These are phyloP conservation scores for Megaceryle torquata DNA, from an alignment of 2,113 vertebrate species.

Conservation along the genomic window DNA sequence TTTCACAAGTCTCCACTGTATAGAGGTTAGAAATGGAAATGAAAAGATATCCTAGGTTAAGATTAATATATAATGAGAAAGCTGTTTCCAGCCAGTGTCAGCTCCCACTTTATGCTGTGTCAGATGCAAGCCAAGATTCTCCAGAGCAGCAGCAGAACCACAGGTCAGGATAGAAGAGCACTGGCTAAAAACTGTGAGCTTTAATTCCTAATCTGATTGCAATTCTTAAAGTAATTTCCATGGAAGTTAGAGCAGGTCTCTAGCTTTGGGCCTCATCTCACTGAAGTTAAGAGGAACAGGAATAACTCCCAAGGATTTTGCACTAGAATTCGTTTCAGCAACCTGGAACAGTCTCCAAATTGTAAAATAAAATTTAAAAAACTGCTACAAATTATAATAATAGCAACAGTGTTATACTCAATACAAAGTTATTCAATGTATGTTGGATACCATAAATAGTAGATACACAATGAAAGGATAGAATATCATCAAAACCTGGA, in stretches of 20 bases:
- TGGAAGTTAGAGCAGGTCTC: background rate
- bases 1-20: background rate
- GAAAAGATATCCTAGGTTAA: background rate
- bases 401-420: background rate
- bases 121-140: background rate
- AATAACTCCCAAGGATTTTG: background rate
- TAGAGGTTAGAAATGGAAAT: background rate
- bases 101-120: constrained; percentile 9
- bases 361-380: background rate
- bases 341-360: background rate
- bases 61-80: background rate
- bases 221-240: background rate
- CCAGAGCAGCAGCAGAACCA: background rate
- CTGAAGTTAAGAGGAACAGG: background rate
- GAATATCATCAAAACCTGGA: background rate
- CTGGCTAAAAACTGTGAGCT: background rate
- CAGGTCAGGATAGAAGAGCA: background rate
- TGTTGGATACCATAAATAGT: background rate
- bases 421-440: background rate
- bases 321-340: background rate
- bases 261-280: background rate
- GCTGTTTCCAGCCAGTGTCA: background rate
- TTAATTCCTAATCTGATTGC: background rate
- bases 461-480: background rate
- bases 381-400: background rate